A percentile compares a stretch with the other conserved stretches of the same genome.
These are phyloP conservation scores for Thecocarcelia acutangulata DNA, from an alignment of 2,888 invertebrate genomes.

Conservation along the genomic window DNA sequence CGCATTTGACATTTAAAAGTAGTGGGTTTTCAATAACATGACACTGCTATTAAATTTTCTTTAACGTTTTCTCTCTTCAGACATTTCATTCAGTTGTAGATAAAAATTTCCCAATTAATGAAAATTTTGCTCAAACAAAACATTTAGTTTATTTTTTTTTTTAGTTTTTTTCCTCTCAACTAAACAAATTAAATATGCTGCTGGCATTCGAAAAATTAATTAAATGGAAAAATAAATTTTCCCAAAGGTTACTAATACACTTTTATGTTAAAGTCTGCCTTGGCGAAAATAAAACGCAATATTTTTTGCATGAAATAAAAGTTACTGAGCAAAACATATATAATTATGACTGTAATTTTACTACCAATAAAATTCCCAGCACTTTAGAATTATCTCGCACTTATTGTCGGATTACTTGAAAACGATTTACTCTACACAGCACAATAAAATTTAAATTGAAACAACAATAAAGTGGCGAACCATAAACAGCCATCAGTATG, in stretches of 20 bases:
- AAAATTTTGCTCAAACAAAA: not conserved
- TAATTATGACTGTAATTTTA: constrained; percentile 45
- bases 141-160: no score
- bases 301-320: constrained; percentile 7
- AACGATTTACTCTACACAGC: constrained; percentile 16
- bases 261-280: not conserved
- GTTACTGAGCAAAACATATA: constrained; percentile 15
- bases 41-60: constrained; percentile 1
- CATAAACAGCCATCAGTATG: constrained; percentile 45
- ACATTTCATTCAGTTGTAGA: constrained; percentile 5
- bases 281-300: constrained; percentile 1
- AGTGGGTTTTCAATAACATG: constrained; percentile 48
- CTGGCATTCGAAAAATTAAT: not conserved
- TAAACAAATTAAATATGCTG: constrained; percentile 1
- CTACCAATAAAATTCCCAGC: constrained; percentile 32
- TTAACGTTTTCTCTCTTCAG: not conserved
- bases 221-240: not conserved
- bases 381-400: not conserved
- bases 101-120: constrained; percentile 18
- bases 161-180: not conserved
- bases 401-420: constrained; percentile 15
- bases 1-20: constrained; percentile 57
- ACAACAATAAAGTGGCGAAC: constrained; percentile 59
- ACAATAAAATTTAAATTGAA: constrained; percentile 56
- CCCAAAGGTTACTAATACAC: not conserved